Conservation (phyloP, 2,797 vertebrate species). For the Nyctibius grandis region DNA sequence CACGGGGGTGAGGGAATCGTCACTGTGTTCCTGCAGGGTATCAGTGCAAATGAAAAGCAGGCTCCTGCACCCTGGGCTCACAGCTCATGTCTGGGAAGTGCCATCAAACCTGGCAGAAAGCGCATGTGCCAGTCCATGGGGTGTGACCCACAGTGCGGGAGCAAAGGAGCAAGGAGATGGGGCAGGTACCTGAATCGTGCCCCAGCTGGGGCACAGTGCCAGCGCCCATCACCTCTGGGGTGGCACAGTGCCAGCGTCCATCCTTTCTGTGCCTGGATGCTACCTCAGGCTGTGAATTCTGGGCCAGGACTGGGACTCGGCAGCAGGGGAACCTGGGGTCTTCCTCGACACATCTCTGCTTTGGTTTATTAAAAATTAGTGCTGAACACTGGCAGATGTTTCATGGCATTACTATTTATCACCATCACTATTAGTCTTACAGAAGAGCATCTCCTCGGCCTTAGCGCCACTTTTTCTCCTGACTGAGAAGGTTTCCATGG, state of each 20-base stretch:
- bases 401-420: neutral
- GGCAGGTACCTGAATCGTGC: accelerated
- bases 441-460: neutral
- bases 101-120: neutral
- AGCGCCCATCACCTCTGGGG: neutral
- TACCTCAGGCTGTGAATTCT: neutral
- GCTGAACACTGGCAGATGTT: neutral
- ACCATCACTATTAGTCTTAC: neutral
- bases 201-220: neutral
- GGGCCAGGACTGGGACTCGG: neutral
- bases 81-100: neutral
- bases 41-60: neutral
- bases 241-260: neutral
- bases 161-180: neutral
- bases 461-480: neutral
- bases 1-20: neutral
- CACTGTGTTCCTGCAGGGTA: neutral
- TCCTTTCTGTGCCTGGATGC: neutral
- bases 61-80: neutral
- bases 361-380: neutral
- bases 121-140: accelerated
- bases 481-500: neutral
- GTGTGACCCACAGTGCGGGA: accelerated
- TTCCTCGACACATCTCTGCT: neutral
- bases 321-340: neutral